Conservation (phyloP, 2,888 invertebrate genomes). For the Pimpla rufipes region DNA sequence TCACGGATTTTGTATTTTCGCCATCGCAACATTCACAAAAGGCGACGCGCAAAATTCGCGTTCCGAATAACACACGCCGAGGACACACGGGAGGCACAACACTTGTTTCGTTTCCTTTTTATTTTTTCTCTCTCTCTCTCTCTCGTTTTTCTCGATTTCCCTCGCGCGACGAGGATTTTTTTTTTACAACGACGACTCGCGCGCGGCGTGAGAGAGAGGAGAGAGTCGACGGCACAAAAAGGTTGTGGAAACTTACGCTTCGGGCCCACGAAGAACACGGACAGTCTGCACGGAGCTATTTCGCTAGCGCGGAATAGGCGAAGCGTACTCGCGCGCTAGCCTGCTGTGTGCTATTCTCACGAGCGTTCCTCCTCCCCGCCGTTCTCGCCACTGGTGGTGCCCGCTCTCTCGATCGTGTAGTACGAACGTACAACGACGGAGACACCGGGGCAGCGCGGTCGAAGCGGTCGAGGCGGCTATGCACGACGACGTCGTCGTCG, state of each 20-base stretch:
- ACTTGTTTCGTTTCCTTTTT: conserved; percentile 39
- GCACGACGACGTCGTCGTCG: conserved; percentile 10
- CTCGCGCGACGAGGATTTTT: too few relatives aligned
- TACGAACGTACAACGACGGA: conserved; percentile 48
- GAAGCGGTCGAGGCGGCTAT: conserved; percentile 15
- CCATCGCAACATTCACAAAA: neutral
- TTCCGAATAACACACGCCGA: conserved; percentile 31
- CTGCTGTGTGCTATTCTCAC: conserved; percentile 80
- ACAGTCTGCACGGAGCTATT: conserved; percentile 84
- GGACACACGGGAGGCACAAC: conserved; percentile 30
- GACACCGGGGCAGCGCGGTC: conserved; percentile 40
- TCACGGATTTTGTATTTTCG: neutral
- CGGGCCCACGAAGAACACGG: conserved; percentile 82
- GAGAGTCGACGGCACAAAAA: neutral
- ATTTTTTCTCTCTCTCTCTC: conserved; percentile 18
- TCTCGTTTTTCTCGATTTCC: too few relatives aligned
- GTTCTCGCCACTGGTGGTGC: conserved; percentile 36
- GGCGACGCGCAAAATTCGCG: conserved; percentile 49
- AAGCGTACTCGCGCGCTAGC: conserved; percentile 78
- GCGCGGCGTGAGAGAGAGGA: conserved; percentile 7
- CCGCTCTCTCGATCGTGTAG: conserved; percentile 46
- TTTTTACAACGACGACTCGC: conserved; percentile 26
- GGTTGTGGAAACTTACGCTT: conserved; percentile 80
- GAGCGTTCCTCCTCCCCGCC: conserved; percentile 83
- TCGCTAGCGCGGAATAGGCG: conserved; percentile 84